Evolutionary conservation across 2,888 invertebrate genomes (phyloP), one percentile per base, ranked within the genome.

Genomic region (Perithous albicinctus): DNA sequence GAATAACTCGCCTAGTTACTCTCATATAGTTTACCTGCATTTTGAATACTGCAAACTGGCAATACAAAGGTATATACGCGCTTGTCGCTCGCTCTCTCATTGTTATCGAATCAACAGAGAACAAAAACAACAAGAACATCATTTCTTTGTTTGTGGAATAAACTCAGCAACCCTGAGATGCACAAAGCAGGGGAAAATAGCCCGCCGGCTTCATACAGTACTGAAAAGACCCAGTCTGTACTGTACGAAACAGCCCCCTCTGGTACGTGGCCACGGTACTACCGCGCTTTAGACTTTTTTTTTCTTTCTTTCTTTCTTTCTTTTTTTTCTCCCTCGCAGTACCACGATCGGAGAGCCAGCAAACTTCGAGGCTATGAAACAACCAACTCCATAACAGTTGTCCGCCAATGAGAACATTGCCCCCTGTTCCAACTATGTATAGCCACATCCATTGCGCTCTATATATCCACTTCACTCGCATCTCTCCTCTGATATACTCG

Each of bases 361-460:
- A 23, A 23, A 51, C 51, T 51, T 23, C 29, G 18, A 43, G 8
- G 29, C 29, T 15, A 15, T 15, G 43, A 64, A 26, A 43, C 26
- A 29, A 15, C 59, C 29, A 26, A 41, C 43, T 29, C 15, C n/a
- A 41, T 7, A 26, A 23, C n/a, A 41, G 26, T 43, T 20, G 48
- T 70, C 12, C 4, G 15, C n/a, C 15, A 18, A 43, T 64, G 41
- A 3, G 20, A 54, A 66, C 64, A 15, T 75, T 75, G 29, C 26
- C 32, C 41, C n/a, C 29, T 20, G 1, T 26, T 26, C 29, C 12
- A 1, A 54, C 20, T n/a, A n/a, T n/a, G n/a, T n/a, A n/a, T n/a
- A 20, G 48, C 8, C 3, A n/a, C n/a, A 48, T 48, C 10, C 18
- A 20, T 20, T 18, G 1, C 20, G 1, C 8, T 18, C 2, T 2